A percentile compares a stretch with the other conserved stretches of the same genome.
phyloP scores from a whole-genome alignment of 2,888 invertebrate species.

The Euclidia mi region DNA sequence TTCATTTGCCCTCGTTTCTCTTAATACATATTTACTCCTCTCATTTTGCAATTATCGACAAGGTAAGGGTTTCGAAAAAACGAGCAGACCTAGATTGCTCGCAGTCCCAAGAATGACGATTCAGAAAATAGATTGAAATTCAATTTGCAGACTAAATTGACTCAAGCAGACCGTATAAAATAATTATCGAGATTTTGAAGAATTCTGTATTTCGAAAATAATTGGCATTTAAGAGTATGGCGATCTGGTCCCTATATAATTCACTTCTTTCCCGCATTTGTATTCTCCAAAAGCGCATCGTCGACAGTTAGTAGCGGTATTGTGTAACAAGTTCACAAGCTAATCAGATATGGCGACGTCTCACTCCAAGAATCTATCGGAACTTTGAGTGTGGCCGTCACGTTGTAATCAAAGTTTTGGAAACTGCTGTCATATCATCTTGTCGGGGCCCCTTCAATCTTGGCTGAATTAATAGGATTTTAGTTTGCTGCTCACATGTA shows the following conservation, averaged over 20 bases:
- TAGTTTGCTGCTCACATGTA: constrained; percentile 37
- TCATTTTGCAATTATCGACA: too few species aligned
- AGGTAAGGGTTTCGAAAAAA: too few species aligned
- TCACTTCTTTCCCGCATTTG: neutral
- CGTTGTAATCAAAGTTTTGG: constrained; percentile 72
- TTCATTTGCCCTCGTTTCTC: too few species aligned
- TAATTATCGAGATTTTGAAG: too few species aligned
- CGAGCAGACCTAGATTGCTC: too few species aligned
- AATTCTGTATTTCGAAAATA: too few species aligned
- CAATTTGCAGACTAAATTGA: too few species aligned
- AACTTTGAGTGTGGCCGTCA: constrained; percentile 65
- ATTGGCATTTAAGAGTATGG: neutral
- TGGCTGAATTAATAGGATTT: constrained; percentile 59
- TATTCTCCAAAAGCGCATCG: neutral
- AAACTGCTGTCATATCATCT: constrained; percentile 64
- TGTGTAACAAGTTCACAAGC: constrained; percentile 64
- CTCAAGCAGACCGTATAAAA: too few species aligned
- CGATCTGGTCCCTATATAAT: neutral
- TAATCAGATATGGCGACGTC: constrained; percentile 66
- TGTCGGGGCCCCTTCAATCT: constrained; percentile 60
- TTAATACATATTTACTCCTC: too few species aligned
- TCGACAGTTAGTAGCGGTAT: constrained; percentile 34
- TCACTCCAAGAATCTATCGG: constrained; percentile 64
- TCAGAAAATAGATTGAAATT: too few species aligned
- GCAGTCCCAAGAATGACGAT: too few species aligned